Evolutionary conservation across 1,140 invertebrate genomes (phyloP).

Genomic region (Ceratina calcarata): DNA sequence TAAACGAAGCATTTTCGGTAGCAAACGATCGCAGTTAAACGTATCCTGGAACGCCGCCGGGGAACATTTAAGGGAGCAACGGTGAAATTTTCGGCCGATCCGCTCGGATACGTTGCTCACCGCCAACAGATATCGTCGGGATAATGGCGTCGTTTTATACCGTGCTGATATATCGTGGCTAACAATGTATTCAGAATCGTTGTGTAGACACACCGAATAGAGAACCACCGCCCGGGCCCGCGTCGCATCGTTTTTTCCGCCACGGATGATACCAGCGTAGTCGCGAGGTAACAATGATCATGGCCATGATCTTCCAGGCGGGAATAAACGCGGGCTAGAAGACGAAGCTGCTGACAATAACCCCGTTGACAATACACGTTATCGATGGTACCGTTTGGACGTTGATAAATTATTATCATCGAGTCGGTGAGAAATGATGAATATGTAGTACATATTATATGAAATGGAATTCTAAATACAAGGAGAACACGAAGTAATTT

Average conservation of each 20-base stretch:
- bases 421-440: too few relatives aligned
- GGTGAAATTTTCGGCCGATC: constrained; percentile 53
- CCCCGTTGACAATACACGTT: not conserved
- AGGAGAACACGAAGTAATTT: too few relatives aligned
- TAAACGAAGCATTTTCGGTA: constrained; percentile 62
- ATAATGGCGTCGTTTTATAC: constrained; percentile 55
- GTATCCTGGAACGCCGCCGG: constrained; percentile 47
- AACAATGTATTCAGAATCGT: constrained; percentile 35
- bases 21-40: constrained; percentile 60
- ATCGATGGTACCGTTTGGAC: not conserved
- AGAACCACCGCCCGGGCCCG: not conserved
- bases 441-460: too few relatives aligned
- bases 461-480: too few relatives aligned
- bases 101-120: constrained; percentile 43
- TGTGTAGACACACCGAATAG: constrained; percentile 8
- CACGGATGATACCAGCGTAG: not conserved
- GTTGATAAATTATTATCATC: not conserved
- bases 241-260: not conserved
- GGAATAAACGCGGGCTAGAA: not conserved
- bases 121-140: constrained; percentile 47
- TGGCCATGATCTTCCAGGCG: not conserved
- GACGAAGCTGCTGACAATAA: not conserved
- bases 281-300: not conserved
- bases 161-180: constrained; percentile 20
- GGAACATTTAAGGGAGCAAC: constrained; percentile 55